phyloP scores from a whole-genome alignment of 2,888 invertebrate species.

The Ormyrus labotus region DNA sequence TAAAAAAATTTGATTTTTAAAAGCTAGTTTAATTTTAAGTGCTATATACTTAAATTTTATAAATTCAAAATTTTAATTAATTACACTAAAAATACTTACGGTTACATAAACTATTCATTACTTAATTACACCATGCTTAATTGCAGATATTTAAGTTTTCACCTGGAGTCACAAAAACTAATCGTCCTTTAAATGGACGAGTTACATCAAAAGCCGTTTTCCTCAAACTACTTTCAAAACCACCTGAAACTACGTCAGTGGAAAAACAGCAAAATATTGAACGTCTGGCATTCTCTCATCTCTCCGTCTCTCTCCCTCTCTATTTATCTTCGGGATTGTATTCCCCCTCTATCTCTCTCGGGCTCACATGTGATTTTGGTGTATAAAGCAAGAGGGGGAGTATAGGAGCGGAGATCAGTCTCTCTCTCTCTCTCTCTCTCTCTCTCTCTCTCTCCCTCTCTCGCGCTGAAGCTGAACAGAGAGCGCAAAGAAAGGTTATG shows the following conservation, averaged over 20 bases:
- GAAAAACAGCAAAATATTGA: conserved; percentile 9
- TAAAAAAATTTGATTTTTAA: too few relatives aligned
- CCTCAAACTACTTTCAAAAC: neutral
- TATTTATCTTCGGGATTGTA: conserved; percentile 43
- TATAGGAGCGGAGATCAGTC: conserved; percentile 6
- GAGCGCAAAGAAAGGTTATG: conserved; percentile 4
- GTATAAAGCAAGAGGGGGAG: neutral
- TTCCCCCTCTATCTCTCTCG: conserved; percentile 27
- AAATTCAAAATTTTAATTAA: too few relatives aligned
- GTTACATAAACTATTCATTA: too few relatives aligned
- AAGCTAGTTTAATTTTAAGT: too few relatives aligned
- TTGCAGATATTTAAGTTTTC: too few relatives aligned
- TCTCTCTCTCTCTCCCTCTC: conserved; percentile 26
- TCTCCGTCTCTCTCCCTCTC: conserved; percentile 42
- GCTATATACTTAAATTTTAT: too few relatives aligned
- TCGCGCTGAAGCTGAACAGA: conserved; percentile 12
- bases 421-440: conserved; percentile 20
- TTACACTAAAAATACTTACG: too few relatives aligned
- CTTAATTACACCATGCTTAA: too few relatives aligned
- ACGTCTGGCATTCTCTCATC: conserved; percentile 54
- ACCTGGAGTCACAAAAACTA: too few relatives aligned
- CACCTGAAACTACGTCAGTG: neutral
- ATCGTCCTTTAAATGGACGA: too few relatives aligned
- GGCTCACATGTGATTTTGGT: conserved; percentile 23
- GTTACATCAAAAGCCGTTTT: too few relatives aligned